These are phyloP conservation scores for Lethenteron reissneri DNA, from an alignment of 2,113 vertebrate genomes.

Conservation along the genomic window DNA sequence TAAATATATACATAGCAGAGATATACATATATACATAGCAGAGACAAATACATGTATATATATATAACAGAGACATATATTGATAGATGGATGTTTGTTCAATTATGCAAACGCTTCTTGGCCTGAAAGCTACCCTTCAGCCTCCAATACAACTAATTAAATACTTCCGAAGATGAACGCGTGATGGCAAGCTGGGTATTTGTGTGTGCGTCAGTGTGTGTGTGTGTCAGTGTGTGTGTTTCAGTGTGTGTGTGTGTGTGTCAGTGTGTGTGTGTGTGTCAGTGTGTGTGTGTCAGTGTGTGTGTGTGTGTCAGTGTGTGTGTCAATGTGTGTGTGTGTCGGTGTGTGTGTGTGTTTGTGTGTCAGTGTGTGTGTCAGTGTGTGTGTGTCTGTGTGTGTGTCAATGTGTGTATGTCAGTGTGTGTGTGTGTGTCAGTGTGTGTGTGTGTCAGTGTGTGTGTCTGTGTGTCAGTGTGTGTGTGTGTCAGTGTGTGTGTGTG, in stretches of 20 bases:
- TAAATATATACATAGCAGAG: too few species aligned
- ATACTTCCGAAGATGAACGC: too few species aligned
- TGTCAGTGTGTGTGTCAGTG: background rate
- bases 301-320: background rate
- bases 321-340: background rate
- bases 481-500: background rate
- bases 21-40: too few species aligned
- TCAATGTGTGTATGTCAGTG: background rate
- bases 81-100: too few species aligned
- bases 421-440: slow-evolving; percentile 1
- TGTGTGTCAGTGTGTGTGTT: too few species aligned
- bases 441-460: background rate
- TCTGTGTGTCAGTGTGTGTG: background rate
- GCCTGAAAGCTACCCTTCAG: too few species aligned
- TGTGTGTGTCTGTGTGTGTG: background rate
- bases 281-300: background rate
- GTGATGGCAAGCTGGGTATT: too few species aligned
- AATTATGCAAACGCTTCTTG: too few species aligned
- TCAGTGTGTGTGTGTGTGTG: too few species aligned
- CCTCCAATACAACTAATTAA: too few species aligned
- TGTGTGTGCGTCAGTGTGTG: too few species aligned
- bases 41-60: background rate
- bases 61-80: background rate
- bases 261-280: too few species aligned
- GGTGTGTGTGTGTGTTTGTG: background rate